These are phyloP conservation scores for Sebastes schlegelii DNA, from an alignment of 2,113 vertebrate genomes.

Conservation along the genomic window DNA sequence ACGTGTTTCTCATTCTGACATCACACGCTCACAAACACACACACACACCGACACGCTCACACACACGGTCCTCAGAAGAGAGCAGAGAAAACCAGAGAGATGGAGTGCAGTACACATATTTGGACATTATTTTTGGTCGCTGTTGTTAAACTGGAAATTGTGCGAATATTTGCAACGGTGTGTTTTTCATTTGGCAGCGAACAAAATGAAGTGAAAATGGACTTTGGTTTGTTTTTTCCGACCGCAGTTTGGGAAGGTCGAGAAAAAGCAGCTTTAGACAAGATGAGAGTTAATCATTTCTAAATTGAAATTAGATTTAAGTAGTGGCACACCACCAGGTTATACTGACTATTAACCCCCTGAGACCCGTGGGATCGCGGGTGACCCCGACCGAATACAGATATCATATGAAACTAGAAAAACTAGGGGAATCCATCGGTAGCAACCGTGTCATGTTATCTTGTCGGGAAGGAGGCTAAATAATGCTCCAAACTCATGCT, in stretches of 20 bases:
- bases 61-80: slow-evolving; percentile 3
- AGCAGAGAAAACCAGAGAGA: background rate
- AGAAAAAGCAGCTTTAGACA: slow-evolving; percentile 18
- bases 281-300: slow-evolving; percentile 20
- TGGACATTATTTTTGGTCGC: slow-evolving; percentile 6
- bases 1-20: slow-evolving; percentile 53
- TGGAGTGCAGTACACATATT: background rate
- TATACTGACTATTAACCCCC: background rate
- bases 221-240: slow-evolving; percentile 43
- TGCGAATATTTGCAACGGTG: background rate
- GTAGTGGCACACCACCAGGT: background rate
- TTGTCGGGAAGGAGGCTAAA: no score
- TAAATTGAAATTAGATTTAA: background rate
- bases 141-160: slow-evolving; percentile 44
- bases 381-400: no score
- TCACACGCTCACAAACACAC: slow-evolving; percentile 37
- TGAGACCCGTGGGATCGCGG: no score
- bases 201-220: slow-evolving; percentile 29
- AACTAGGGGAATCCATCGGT: no score
- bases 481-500: no score
- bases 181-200: slow-evolving; percentile 33
- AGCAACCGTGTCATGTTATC: no score
- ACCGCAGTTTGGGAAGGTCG: background rate
- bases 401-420: no score
- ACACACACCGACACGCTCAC: slow-evolving; percentile 29